A percentile compares a stretch with the other conserved stretches of the same genome.
Evolutionary conservation across 2,113 vertebrate genomes (phyloP).

Genomic region (Pipra filicauda): DNA sequence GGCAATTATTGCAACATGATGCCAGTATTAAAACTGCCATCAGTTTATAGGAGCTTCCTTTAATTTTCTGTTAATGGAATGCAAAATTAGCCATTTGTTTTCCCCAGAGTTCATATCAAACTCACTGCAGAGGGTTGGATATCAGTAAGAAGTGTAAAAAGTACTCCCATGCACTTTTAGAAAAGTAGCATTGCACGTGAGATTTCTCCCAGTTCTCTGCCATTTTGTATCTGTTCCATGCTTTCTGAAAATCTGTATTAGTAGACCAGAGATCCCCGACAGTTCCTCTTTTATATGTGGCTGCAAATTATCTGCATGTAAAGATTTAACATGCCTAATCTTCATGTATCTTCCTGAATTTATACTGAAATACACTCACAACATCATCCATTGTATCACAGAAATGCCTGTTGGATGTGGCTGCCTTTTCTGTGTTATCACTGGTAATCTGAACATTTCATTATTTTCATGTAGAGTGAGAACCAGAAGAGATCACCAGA

Average conservation of each 20-base stretch:
- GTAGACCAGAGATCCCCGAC: background rate
- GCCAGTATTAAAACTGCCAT: background rate
- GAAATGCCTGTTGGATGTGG: background rate
- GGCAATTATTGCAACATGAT: background rate
- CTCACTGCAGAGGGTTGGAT: background rate
- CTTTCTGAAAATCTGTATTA: background rate
- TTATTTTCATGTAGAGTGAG: background rate
- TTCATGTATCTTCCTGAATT: background rate
- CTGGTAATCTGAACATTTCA: background rate
- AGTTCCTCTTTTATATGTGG: background rate
- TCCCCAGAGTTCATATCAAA: background rate
- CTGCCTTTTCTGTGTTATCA: background rate
- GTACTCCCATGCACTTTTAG: background rate
- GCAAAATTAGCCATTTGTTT: background rate
- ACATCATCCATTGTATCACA: background rate
- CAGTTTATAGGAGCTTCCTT: background rate
- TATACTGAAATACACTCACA: background rate
- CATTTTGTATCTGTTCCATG: background rate
- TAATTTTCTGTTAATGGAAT: background rate
- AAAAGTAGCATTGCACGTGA: background rate
- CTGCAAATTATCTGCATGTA: background rate
- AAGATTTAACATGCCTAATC: background rate
- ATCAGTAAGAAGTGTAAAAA: background rate
- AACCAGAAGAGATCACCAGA: background rate
- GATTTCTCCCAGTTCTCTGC: background rate